These are phyloP conservation scores for Monopterus albus DNA, from an alignment of 2,113 vertebrate species.

Conservation along the genomic window DNA sequence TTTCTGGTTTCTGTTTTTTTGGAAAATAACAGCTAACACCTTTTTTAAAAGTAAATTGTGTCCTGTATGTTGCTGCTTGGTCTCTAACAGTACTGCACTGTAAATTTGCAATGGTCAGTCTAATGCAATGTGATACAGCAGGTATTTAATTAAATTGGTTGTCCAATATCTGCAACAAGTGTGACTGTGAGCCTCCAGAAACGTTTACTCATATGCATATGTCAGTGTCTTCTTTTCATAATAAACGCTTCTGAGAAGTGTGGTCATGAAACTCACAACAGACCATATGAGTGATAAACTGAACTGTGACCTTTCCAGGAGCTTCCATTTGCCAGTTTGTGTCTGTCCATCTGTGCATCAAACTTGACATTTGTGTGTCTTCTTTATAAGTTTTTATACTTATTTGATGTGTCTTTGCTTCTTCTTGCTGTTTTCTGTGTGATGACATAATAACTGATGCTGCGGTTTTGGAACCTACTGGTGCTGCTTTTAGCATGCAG, in stretches of 20 bases:
- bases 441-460: conserved; percentile 27
- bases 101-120: background rate
- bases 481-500: conserved; percentile 4
- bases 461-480: background rate
- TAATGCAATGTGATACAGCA: background rate
- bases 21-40: background rate
- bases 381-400: too few relatives aligned
- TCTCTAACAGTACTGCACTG: too few relatives aligned
- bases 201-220: too few relatives aligned
- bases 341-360: background rate
- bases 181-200: too few relatives aligned
- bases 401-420: conserved; percentile 15
- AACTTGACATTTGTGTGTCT: too few relatives aligned
- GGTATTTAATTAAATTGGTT: too few relatives aligned
- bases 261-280: conserved; percentile 10
- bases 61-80: background rate
- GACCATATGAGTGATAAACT: background rate
- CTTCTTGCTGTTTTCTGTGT: conserved; percentile 17
- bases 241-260: conserved; percentile 19
- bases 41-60: background rate
- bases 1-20: background rate
- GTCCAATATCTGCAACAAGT: too few relatives aligned
- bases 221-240: too few relatives aligned
- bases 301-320: background rate
- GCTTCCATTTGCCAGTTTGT: background rate